Evolutionary conservation across 1,140 invertebrate species (phyloP), one percentile per base, ranked within the genome.

Genomic region (Aphaenogaster floridana): DNA sequence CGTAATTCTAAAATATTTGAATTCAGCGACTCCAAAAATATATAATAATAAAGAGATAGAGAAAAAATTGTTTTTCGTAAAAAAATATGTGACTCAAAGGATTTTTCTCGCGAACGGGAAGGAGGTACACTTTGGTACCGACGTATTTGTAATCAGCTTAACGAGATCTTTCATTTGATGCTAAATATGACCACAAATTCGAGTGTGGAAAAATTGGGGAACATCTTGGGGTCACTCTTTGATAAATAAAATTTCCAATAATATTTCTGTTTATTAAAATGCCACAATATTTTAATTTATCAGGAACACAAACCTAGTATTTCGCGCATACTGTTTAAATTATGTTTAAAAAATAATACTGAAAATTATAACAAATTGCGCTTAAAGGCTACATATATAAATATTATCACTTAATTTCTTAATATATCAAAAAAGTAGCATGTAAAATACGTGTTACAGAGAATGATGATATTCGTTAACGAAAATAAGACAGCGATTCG

Each of bases 321-420:
- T 59, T 76, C 3, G 0, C 2, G 21, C 21, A 34, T 34, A 17
- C 15, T 28, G 9, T 78, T 48, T n/a, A 61, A 77, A 59, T 34
- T 57, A 11, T n/a, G 11, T 74, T 50, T 3, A 72, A 36, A 15
- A 54, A 74, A 54, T 71, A 34, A 72, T 48, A 52, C 13, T 76
- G 0, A 39, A 54, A n/a, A 57, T 57, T 21, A 52, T 48, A 17
- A 34, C 13, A 28, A 71, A 28, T 15, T 63, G 11, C 1, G 11
- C 59, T 34, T 64, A 1, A 17, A 17, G 1, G 5, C 13, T n/a
- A 61, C 2, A n/a, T 17, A 36, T n/a, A n/a, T 15, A 34, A 28
- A 48, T 48, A 7, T 21, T 13, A 68, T 80, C 21, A 66, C 0
- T 5, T 48, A 21, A 66, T 54, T 69, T 42, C 1, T 59, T 54